phyloP scores from a whole-genome alignment of 2,888 invertebrate species.

The Melanostoma mellinum region DNA sequence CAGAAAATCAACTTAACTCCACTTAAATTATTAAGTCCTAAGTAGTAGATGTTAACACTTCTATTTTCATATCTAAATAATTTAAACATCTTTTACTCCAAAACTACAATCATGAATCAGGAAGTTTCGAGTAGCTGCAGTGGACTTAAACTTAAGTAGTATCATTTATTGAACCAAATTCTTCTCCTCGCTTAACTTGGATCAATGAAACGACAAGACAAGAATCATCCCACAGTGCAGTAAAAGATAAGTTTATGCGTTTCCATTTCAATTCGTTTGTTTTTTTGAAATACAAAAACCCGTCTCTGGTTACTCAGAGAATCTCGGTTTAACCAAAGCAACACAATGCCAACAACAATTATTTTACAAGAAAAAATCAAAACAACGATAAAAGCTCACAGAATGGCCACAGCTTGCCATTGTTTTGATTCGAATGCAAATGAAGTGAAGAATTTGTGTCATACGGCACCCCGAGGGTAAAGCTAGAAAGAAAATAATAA shows the following conservation, averaged over 20 bases:
- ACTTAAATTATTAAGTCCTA: no score
- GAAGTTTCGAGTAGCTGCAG: no score
- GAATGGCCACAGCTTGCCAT: slow-evolving; percentile 67
- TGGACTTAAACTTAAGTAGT: no score
- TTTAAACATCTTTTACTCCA: no score
- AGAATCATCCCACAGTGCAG: not conserved
- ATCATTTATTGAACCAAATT: no score
- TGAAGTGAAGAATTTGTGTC: slow-evolving; percentile 72
- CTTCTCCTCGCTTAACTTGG: no score
- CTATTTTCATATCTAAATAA: no score
- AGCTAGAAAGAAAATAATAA: slow-evolving; percentile 48
- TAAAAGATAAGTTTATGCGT: slow-evolving; percentile 6
- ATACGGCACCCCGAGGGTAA: slow-evolving; percentile 54
- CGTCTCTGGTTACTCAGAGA: not conserved
- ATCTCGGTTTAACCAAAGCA: slow-evolving; percentile 22
- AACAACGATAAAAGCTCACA: slow-evolving; percentile 48
- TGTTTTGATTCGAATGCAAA: slow-evolving; percentile 68
- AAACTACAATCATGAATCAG: no score
- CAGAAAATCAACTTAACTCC: no score
- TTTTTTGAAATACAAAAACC: not conserved
- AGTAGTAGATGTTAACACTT: no score
- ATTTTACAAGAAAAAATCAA: no score
- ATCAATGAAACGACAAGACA: not conserved
- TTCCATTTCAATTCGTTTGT: slow-evolving; percentile 1
- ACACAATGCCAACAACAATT: slow-evolving; percentile 14